Base-by-base conservation (phyloP, 2,113 vertebrate species). In the Benitochromis conjunctus region DNA sequence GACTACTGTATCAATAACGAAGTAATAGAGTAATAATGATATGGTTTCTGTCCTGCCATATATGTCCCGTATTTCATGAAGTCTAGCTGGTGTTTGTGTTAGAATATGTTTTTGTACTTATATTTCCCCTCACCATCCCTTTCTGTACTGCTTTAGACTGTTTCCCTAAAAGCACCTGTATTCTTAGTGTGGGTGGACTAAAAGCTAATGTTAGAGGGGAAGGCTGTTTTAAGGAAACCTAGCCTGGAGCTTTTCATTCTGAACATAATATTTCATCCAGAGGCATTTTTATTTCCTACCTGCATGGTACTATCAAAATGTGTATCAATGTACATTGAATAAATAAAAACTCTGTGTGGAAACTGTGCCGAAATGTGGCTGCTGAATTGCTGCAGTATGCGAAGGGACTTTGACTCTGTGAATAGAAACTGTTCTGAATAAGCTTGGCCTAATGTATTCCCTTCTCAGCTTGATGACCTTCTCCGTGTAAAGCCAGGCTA, bases 261-360 rank as follows among this genome's bases (percentile, higher is more conserved):
- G 16, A 89, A 62, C 69, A 88, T 21, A 86, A 69, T 26, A 81
- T 84, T 87, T 94, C 64, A 91, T 80, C 85, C 79, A 41, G 86
- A 92, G 58, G 79, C 83, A 43, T 87, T 92, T 93, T 94, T 87
- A 91, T 93, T 94, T 93, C 89, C 91, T 92, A 91, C 89, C 87
- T 79, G 92, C 94, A 95, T 95, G 95, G 81, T 91, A 64, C 85
- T 87, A 86, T 91, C 57, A 85, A 88, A 76, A 85, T 94, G 88
- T 95, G 84, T 93, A 82, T 92, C 85, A 80, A 66, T 94, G 90
- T 94, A 92, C 80, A 89, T 94, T 94, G 88, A 94, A 95, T 92
- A 94, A 94, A 95, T 93, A 95, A 94, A 94, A 87, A 86, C 79
- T 92, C 64, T 92, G 93, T 93, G 89, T 93, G 92, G 83, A 95